Evolutionary conservation across 2,797 vertebrate genomes (phyloP), one percentile per base, ranked within the genome.

Genomic region (Trichosurus vulpecula): DNA sequence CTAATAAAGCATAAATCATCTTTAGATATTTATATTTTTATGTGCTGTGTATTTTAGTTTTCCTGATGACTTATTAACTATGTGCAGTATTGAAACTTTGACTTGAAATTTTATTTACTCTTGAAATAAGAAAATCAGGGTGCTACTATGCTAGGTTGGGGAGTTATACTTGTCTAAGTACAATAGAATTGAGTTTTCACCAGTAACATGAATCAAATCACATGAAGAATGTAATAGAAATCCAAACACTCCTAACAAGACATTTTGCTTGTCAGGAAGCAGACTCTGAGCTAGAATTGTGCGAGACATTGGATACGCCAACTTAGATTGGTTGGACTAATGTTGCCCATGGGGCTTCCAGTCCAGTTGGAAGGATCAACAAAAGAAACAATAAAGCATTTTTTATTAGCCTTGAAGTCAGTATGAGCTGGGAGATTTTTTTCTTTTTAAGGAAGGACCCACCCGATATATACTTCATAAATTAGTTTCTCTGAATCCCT

Each of bases 351-450:
- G 96, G 96, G 98, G 93, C 54, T 97, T 98, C 91, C 97, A 97
- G 90, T 94, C 96, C 91, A 96, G 90, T 95, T 95, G 97, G 94
- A 95, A 98, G 96, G 58, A 98, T 98, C 97, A 98, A 98, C 95
- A 98, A 94, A 96, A 98, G 92, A 97, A 98, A 97, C 93, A 98
- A 94, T 97, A 98, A 98, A 97, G 91, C 95, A 97, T 97, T 98
- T 97, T 96, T 98, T 96, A 98, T 98, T 98, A 97, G 53, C 94
- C 96, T 98, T 98, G 96, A 98, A 98, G 97, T 97, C 91, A 95
- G 94, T 97, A 97, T 94, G 94, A 96, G 97, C 58, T 96, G 94
- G 96, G 97, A 98, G 58, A 93, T 94, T 94, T 93, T 57, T 95
- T 96, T 94, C 91, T 96, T 97, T 93, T 90, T 95, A 97, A 81